Conservation (phyloP, 53 echinoderm and acorn worm species). For the Zoroaster sp. region DNA sequence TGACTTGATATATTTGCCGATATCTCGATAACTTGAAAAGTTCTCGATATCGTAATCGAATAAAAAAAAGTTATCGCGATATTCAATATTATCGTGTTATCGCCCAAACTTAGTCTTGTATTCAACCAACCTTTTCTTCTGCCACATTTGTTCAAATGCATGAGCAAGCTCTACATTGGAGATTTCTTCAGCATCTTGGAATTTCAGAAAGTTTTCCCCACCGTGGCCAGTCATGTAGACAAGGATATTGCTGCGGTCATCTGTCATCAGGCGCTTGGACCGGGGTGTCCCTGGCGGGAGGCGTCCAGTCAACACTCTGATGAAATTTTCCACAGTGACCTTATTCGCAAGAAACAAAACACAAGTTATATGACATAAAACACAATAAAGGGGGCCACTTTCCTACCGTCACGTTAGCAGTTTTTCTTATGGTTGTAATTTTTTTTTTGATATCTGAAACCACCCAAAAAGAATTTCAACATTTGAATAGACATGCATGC, state of each 20-base stretch:
- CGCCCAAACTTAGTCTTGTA: too few species aligned
- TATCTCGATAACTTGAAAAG: too few species aligned
- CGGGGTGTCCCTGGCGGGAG: constrained; percentile 87
- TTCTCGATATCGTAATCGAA: too few species aligned
- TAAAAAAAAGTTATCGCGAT: too few species aligned
- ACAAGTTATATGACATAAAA: too few species aligned
- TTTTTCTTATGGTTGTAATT: too few species aligned
- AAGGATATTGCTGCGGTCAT: constrained; percentile 92
- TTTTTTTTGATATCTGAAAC: too few species aligned
- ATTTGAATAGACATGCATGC: background rate
- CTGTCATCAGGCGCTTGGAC: constrained; percentile 90
- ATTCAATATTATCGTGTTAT: too few species aligned
- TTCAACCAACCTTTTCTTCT: constrained; percentile 79
- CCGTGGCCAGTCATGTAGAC: constrained; percentile 99
- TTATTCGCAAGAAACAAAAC: background rate
- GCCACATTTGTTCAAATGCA: constrained; percentile 99
- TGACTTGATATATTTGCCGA: too few species aligned
- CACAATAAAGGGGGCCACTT: too few species aligned
- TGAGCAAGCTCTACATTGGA: constrained; percentile 90
- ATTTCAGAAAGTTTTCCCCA: constrained; percentile 91
- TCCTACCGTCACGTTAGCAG: too few species aligned
- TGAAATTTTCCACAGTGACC: constrained; percentile 97
- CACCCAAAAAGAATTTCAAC: too few species aligned
- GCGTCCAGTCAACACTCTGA: constrained; percentile 90
- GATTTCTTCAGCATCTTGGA: constrained; percentile 96